phyloP scores from a whole-genome alignment of 23 tunicate species.

The Styela clava region DNA sequence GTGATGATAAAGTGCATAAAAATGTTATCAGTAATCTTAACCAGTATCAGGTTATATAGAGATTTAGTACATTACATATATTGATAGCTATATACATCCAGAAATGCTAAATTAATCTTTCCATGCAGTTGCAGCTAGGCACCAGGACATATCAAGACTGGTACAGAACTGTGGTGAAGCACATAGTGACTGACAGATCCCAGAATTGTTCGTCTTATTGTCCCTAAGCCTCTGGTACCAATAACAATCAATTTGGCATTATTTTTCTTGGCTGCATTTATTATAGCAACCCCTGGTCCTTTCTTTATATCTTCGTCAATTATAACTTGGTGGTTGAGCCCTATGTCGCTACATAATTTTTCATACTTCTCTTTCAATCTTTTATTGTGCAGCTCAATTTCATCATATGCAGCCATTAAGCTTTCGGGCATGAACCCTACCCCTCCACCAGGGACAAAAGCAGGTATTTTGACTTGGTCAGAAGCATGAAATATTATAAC shows the following conservation, averaged over 20 bases:
- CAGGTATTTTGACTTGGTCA: background rate
- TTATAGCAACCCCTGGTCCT: background rate
- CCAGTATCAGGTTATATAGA: no score
- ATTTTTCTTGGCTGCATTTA: background rate
- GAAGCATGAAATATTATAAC: background rate
- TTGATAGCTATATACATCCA: no score
- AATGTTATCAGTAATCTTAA: no score
- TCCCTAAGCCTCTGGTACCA: background rate
- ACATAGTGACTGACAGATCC: background rate
- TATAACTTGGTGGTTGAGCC: background rate
- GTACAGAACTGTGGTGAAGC: slow-evolving; percentile 2
- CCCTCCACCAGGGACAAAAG: background rate
- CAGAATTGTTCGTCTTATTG: background rate
- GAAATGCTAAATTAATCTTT: no score
- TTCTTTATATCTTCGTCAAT: background rate
- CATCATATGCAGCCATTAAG: background rate
- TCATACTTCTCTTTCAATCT: background rate
- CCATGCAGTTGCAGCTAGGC: no score
- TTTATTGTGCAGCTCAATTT: background rate
- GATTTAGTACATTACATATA: no score
- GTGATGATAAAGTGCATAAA: no score
- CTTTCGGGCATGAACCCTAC: background rate
- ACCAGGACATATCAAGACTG: background rate
- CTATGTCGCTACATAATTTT: background rate
- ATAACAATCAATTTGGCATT: background rate